Evolutionary conservation across 1,140 invertebrate species (phyloP).

Genomic region (Drosophila mayri): DNA sequence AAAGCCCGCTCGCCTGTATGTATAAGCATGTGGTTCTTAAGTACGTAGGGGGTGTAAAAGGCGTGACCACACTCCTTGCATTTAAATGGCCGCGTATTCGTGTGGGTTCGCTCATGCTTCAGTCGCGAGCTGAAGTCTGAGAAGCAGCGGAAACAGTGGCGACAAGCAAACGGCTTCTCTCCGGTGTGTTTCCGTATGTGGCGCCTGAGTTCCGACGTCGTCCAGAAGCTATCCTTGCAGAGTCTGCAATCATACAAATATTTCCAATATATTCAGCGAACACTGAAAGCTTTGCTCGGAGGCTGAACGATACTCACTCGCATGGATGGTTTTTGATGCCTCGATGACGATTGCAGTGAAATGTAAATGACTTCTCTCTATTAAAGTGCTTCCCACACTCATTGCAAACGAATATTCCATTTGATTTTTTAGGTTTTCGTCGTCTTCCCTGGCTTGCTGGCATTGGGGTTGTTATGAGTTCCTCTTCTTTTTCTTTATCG

Average conservation of each 20-base stretch:
- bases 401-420: slow-evolving; percentile 50
- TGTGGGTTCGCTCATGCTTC: slow-evolving; percentile 85
- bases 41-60: slow-evolving; percentile 85
- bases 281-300: background rate
- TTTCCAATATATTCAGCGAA: background rate
- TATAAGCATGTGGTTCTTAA: slow-evolving; percentile 70
- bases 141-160: slow-evolving; percentile 62
- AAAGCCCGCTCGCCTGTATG: slow-evolving; percentile 65
- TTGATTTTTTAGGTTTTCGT: background rate
- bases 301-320: slow-evolving; percentile 21
- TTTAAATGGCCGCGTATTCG: slow-evolving; percentile 86
- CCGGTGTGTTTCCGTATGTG: slow-evolving; percentile 61
- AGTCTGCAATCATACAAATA: slow-evolving; percentile 27
- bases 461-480: background rate
- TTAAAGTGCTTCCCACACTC: slow-evolving; percentile 59
- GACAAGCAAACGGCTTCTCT: slow-evolving; percentile 54
- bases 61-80: slow-evolving; percentile 86
- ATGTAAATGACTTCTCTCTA: slow-evolving; percentile 42
- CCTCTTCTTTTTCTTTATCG: background rate
- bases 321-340: slow-evolving; percentile 56
- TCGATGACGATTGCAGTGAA: slow-evolving; percentile 65
- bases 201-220: slow-evolving; percentile 58
- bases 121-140: slow-evolving; percentile 57
- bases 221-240: slow-evolving; percentile 66
- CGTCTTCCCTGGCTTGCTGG: slow-evolving; percentile 5